Evolutionary conservation across 2,797 vertebrate genomes (phyloP), one percentile per base, ranked within the genome.

Genomic region (Gymnocypris eckloni): DNA sequence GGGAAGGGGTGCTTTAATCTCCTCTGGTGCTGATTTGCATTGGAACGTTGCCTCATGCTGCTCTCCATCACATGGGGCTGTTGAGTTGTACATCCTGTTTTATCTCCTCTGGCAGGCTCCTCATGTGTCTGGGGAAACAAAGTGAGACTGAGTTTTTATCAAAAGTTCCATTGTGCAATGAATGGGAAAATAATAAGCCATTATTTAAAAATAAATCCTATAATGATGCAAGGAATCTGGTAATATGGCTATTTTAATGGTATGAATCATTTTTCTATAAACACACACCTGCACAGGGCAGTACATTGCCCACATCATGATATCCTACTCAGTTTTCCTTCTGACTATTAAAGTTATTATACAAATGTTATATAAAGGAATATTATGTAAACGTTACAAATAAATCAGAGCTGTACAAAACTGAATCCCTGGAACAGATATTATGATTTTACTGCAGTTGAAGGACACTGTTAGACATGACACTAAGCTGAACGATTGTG

Each of bases 1-100:
- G 75, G 79, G 83, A 64, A 22, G 67, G 79, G 72, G n/a, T 76
- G 54, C 76, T 89, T 89, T 85, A 86, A 89, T 86, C 76, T 83
- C 20, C 81, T 67, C 52, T 69, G 71, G 76, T 80, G 66, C n/a
- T n/a, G 48, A 86, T 89, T 88, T 78, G 84, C 59, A 59, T 84
- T 90, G 76, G 77, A 70, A 78, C 25, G 22, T 83, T 79, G 77
- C 82, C 85, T 81, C 71, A 41, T 48, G 80, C 78, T 83, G 79
- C 81, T 79, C 66, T 88, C 77, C 70, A 86, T 90, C 86, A 89
- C 37, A 81, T 67, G 80, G 79, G 64, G 61, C 73, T 81, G 73
- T 56, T 81, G 73, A 77, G 84, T 88, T 88, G 79, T 50, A 84
- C 59, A 76, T 75, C 85, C 76, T 85, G 22, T 80, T 78, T 85